A percentile compares a stretch with the other conserved stretches of the same genome.
phyloP scores from a whole-genome alignment of 2,113 vertebrate species.

The Gavialis gangeticus region DNA sequence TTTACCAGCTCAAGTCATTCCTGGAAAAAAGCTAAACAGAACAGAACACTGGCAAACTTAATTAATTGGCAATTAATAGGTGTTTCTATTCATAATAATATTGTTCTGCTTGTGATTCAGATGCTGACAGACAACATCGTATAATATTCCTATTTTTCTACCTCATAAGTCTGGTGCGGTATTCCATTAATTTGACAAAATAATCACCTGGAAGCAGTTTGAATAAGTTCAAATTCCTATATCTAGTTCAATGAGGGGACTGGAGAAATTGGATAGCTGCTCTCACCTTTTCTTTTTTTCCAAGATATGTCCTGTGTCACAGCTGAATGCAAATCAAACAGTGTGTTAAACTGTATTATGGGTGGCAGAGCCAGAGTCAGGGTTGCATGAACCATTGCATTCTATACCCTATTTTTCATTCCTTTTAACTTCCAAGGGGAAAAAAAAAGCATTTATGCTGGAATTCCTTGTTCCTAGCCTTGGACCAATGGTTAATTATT shows the following conservation, averaged over 20 bases:
- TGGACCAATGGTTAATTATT: conserved; percentile 16
- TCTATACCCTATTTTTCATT: not conserved
- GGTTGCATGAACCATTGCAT: not conserved
- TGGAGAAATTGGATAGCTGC: not conserved
- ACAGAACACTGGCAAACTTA: not conserved
- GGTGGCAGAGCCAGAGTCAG: not conserved
- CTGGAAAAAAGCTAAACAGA: not conserved
- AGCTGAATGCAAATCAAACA: not conserved
- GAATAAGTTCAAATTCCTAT: not conserved
- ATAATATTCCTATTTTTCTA: not conserved
- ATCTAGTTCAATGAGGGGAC: not conserved
- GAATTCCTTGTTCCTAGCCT: conserved; percentile 19
- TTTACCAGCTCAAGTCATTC: not conserved
- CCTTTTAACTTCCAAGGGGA: not conserved
- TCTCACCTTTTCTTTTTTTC: not conserved
- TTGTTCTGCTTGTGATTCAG: not conserved
- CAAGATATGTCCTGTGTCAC: not conserved
- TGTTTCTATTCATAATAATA: not conserved
- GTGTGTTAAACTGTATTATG: not conserved
- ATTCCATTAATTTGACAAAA: not conserved
- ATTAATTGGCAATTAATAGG: not conserved
- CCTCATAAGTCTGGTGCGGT: not conserved
- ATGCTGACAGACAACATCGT: not conserved
- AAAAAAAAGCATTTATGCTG: not conserved
- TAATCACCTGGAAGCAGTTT: not conserved